phyloP scores from a whole-genome alignment of 2,113 vertebrate species.

The Rhynchomys soricoides region DNA sequence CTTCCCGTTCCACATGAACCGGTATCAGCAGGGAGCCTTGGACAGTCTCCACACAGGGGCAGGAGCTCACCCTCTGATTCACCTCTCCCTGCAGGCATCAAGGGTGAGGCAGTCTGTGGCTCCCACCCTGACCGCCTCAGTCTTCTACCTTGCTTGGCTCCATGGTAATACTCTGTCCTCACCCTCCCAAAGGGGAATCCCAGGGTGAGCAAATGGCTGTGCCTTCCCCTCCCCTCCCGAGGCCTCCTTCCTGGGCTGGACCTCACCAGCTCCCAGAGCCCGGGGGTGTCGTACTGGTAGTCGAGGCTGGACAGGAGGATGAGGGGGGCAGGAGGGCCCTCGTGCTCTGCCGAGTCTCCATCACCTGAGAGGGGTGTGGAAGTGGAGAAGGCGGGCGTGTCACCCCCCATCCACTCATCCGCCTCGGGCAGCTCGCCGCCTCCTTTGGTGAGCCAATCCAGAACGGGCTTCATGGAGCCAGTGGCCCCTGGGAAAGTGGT shows the following conservation, averaged over 20 bases:
- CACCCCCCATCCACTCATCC: constrained; percentile 90
- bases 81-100: constrained; percentile 87
- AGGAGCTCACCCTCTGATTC: constrained; percentile 90
- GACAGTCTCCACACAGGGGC: constrained; percentile 95
- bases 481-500: constrained; percentile 80
- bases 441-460: constrained; percentile 75
- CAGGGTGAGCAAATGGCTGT: background rate
- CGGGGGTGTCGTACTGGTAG: constrained; percentile 93
- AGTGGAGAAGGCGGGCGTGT: constrained; percentile 91
- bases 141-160: background rate
- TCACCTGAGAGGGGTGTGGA: constrained; percentile 95
- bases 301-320: constrained; percentile 91
- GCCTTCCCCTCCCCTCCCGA: constrained; percentile 3
- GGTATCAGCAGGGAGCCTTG: constrained; percentile 92
- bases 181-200: background rate
- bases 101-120: constrained; percentile 28
- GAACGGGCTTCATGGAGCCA: constrained; percentile 76
- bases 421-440: constrained; percentile 85
- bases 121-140: background rate
- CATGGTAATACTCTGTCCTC: background rate
- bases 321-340: constrained; percentile 88
- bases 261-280: constrained; percentile 93
- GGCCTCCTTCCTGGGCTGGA: constrained; percentile 65
- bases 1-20: constrained; percentile 90
- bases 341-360: constrained; percentile 91